Evolutionary conservation across 2,888 invertebrate species (phyloP), one percentile per base, ranked within the genome.

Genomic region (Syritta pipiens): DNA sequence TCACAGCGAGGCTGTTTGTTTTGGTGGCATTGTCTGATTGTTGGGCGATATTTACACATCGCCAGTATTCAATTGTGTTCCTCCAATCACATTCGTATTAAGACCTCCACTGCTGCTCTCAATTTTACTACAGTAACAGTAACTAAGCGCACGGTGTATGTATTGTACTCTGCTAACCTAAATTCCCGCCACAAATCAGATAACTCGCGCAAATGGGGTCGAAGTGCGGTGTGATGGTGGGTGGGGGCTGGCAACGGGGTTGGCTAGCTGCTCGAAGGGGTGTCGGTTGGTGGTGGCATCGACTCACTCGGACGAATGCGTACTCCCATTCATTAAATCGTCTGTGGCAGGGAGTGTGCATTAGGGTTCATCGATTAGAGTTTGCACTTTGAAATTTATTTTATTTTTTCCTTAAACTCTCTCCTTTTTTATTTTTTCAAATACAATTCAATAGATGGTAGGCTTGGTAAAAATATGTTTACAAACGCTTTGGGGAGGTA

Each of bases 1-100:
- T 14, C 14, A 7, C 12, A 24, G 24, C 10, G n/a, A n/a, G n/a
- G n/a, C n/a, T 22, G 0, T 4, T 10, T 5, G 6, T 35, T 10
- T 30, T 44, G 65, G 37, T 77, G 77, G 72, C 65, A 65, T 72
- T 72, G 77, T 55, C 65, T 53, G 77, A 65, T 65, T 65, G 72
- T 53, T 65, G 71, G 42, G 32, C 59, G 72, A 72, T 72, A 72
- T 77, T 72, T 72, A 71, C 65, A 72, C 63, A 35, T 77, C 40
- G 59, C 32, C 51, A 53, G 53, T 59, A 69, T 77, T 77, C 77
- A 67, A 72, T 77, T 65, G 59, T 65, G 32, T 65, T 77, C 48
- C 72, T 59, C 53, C 77, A 77, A 77, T 77, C 77, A 77, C 77
- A 77, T 72, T 77, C 77, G 77, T 59, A 72, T 77, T 77, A 72